Conservation (phyloP, 2,113 vertebrate species). For the Pithys albifrons region DNA sequence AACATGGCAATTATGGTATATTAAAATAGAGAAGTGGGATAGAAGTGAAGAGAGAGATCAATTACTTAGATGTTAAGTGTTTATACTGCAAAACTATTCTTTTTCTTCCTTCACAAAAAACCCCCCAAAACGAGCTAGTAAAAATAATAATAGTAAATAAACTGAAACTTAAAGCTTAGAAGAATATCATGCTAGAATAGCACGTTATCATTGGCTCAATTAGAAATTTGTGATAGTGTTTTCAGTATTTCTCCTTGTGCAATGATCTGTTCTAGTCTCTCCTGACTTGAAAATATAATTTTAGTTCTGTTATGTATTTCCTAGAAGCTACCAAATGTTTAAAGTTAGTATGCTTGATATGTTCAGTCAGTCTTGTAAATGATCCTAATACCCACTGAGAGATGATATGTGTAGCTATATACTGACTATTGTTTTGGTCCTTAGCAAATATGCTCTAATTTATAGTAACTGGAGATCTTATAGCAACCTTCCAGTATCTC, state of each 20-base stretch:
- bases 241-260: background rate
- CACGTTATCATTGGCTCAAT: background rate
- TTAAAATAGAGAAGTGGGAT: background rate
- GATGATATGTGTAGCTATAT: background rate
- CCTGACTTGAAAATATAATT: background rate
- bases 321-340: background rate
- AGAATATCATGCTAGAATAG: background rate
- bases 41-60: background rate
- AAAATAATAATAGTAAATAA: background rate
- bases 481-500: background rate
- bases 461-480: background rate
- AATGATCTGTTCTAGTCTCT: background rate
- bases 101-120: background rate
- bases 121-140: background rate
- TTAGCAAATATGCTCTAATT: background rate
- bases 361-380: background rate
- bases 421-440: background rate
- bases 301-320: background rate
- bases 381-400: background rate
- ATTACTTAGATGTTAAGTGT: background rate
- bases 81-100: background rate
- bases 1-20: background rate
- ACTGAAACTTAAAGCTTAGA: accelerated
- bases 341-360: background rate
- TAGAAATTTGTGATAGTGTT: background rate